phyloP scores from a whole-genome alignment of 2,888 invertebrate species.

The Endotricha flammealis region DNA sequence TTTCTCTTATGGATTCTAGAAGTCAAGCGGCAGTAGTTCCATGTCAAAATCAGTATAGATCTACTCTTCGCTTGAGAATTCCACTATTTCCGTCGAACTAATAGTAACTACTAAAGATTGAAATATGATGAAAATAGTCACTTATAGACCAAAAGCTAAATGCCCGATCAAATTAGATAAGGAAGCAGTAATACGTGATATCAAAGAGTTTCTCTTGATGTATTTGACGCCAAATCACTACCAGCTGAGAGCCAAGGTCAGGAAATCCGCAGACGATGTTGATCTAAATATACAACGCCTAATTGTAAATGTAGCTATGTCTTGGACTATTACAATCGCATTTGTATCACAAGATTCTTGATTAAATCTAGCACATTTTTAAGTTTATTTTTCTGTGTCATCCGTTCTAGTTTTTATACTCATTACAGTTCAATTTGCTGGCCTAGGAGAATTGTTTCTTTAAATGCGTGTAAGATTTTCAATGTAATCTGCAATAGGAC shows the following conservation, averaged over 20 bases:
- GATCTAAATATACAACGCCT: slow-evolving; percentile 6
- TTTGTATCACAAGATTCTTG: not conserved
- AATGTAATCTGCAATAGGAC: too few relatives aligned
- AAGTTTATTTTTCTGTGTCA: not conserved
- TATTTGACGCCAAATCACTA: not conserved
- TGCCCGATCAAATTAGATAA: not conserved
- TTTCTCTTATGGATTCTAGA: too few relatives aligned
- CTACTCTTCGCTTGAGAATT: too few relatives aligned
- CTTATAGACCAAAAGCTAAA: not conserved
- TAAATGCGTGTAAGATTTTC: too few relatives aligned
- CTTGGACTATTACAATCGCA: not conserved
- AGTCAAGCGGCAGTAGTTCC: too few relatives aligned
- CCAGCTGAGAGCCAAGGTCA: slow-evolving; percentile 8
- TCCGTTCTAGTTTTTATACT: too few relatives aligned
- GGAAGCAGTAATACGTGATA: not conserved
- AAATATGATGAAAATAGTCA: not conserved
- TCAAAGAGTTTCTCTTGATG: slow-evolving; percentile 5
- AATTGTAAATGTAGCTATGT: slow-evolving; percentile 6
- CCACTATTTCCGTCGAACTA: too few relatives aligned
- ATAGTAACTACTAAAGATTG: not conserved
- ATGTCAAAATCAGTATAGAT: too few relatives aligned
- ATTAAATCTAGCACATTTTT: not conserved
- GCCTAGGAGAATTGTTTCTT: too few relatives aligned
- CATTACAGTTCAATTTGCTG: too few relatives aligned
- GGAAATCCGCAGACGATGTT: slow-evolving; percentile 4